Conservation (phyloP, 2,797 vertebrate species). For the Galago senegalensis region DNA sequence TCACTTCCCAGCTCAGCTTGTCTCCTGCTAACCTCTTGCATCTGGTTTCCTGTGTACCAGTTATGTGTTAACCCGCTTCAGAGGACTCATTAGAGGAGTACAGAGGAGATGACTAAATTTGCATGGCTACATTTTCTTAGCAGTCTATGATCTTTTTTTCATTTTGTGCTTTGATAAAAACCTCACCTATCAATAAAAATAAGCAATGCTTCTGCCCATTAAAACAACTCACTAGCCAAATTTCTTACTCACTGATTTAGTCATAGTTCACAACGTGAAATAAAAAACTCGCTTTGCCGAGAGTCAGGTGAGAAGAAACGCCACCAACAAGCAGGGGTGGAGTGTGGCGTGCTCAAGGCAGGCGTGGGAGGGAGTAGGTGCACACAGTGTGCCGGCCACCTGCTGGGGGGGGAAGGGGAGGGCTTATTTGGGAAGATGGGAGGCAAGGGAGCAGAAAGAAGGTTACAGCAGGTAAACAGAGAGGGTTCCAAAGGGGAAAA, state of each 20-base stretch:
- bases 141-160: neutral
- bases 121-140: neutral
- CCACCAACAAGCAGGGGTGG: neutral
- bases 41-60: neutral
- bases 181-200: neutral
- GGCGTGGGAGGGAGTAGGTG: neutral
- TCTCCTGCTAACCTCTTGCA: neutral
- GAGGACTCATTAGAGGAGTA: neutral
- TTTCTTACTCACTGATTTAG: neutral
- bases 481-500: neutral
- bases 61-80: neutral
- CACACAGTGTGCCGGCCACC: neutral
- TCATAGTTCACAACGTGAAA: neutral
- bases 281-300: neutral
- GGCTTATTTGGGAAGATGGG: neutral
- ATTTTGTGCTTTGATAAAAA: neutral
- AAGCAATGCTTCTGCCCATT: neutral
- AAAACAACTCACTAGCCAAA: neutral
- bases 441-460: neutral
- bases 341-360: neutral
- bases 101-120: neutral
- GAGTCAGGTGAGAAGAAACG: neutral
- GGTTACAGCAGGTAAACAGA: neutral
- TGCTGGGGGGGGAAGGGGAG: neutral
- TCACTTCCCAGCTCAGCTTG: neutral